Percentiles rank a stretch among this genome's conserved stretches.
These are phyloP conservation scores for Zaprionus ornatus DNA, from an alignment of 1,140 invertebrate species.

Conservation along the genomic window DNA sequence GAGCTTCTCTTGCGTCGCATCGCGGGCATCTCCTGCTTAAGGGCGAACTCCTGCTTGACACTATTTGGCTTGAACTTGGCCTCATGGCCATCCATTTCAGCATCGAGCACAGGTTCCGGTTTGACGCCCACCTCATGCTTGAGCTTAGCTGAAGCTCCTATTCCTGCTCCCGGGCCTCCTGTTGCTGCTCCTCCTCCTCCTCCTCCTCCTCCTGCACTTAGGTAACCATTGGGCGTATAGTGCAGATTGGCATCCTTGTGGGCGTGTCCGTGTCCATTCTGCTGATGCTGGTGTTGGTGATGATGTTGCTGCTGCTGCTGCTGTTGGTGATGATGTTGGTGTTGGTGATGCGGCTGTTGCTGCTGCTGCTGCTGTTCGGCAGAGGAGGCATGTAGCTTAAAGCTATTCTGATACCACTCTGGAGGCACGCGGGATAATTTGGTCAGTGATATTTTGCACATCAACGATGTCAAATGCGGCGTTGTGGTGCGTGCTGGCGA, in stretches of 20 bases:
- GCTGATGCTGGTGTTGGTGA: conserved; percentile 52
- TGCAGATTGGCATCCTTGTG: conserved; percentile 39
- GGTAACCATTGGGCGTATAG: conserved; percentile 67
- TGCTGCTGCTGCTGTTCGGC: conserved; percentile 29
- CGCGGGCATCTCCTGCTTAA: conserved; percentile 57
- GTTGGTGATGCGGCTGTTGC: conserved; percentile 27
- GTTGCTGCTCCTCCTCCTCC: background rate
- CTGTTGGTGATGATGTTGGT: conserved; percentile 31
- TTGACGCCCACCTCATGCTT: conserved; percentile 78
- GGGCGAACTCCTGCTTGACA: conserved; percentile 65
- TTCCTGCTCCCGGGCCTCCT: background rate
- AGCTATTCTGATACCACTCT: conserved; percentile 63
- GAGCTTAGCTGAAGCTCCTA: conserved; percentile 13
- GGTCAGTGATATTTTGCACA: conserved; percentile 80
- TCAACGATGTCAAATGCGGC: conserved; percentile 65
- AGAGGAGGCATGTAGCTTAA: conserved; percentile 38
- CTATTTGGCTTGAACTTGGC: conserved; percentile 58
- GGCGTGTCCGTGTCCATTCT: conserved; percentile 64
- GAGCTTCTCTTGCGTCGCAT: conserved; percentile 75
- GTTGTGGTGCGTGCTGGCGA: conserved; percentile 67
- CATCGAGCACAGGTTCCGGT: conserved; percentile 64
- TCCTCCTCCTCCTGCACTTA: conserved; percentile 1
- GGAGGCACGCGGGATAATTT: conserved; percentile 62
- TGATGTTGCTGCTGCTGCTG: conserved; percentile 47
- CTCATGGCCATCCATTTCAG: conserved; percentile 53